phyloP scores from a whole-genome alignment of 37 sponge, comb jelly and placozoan species.

The Crambe crambe region DNA sequence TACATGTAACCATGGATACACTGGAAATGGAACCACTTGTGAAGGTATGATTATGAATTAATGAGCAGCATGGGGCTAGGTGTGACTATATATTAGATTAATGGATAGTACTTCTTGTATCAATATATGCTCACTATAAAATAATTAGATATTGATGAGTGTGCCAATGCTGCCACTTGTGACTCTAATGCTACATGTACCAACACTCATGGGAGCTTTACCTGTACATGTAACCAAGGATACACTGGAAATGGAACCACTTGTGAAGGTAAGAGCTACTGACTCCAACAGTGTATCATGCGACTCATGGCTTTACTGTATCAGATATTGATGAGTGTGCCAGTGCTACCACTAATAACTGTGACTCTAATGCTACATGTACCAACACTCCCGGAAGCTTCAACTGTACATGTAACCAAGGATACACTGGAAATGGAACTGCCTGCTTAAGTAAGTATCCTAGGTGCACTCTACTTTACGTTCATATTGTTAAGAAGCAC shows the following conservation, averaged over 20 bases:
- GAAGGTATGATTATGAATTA: slow-evolving; percentile 5
- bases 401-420: background rate
- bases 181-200: slow-evolving; percentile 2
- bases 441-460: background rate
- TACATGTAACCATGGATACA: slow-evolving; percentile 20
- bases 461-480: no score
- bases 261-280: background rate
- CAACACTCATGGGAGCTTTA: slow-evolving; percentile 29
- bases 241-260: slow-evolving; percentile 11
- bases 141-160: slow-evolving; percentile 28
- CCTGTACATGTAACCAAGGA: slow-evolving; percentile 20
- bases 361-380: background rate
- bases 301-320: background rate
- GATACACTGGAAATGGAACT: background rate
- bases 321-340: background rate
- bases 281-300: background rate
- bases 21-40: slow-evolving; percentile 10
- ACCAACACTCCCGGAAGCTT: background rate
- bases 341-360: background rate
- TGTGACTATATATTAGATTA: no score
- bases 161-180: slow-evolving; percentile 1
- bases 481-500: no score
- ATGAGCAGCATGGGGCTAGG: no score
- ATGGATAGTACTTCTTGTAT: no score
- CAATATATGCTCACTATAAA: no score